Conservation (phyloP, 2,797 vertebrate species). For the Propithecus perrieri region DNA sequence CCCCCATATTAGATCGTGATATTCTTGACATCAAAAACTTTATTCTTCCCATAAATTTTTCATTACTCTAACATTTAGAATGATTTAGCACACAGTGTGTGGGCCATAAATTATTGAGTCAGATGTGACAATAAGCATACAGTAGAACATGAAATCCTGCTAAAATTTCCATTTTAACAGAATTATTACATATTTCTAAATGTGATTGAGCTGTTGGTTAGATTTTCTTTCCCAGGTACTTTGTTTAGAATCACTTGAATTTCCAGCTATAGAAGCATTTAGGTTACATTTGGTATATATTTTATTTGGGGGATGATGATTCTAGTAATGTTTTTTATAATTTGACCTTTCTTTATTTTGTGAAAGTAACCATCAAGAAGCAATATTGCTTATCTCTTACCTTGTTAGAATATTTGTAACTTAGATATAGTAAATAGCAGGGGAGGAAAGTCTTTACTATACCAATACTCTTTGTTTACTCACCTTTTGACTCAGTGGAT, state of each 20-base stretch:
- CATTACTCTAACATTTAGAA: not conserved
- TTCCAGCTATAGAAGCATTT: not conserved
- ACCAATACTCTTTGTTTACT: not conserved
- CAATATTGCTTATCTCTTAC: not conserved
- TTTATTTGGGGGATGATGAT: too few species aligned
- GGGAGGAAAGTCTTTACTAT: accelerated
- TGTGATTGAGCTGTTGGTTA: not conserved
- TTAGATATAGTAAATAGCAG: not conserved
- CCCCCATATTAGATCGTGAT: not conserved
- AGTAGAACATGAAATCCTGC: not conserved
- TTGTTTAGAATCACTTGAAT: too few species aligned
- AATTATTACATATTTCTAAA: not conserved
- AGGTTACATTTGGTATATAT: not conserved
- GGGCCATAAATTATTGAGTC: not conserved
- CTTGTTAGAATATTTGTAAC: not conserved
- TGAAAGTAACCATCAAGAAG: not conserved
- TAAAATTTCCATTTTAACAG: not conserved
- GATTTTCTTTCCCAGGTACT: not conserved
- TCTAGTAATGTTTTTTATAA: not conserved
- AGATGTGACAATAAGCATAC: not conserved
- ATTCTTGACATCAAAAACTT: not conserved
- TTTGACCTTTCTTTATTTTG: not conserved
- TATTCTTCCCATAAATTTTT: not conserved
- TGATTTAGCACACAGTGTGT: not conserved
- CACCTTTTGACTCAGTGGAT: not conserved